phyloP scores from a whole-genome alignment of 1,140 invertebrate genomes.

The Mactra quadrangularis region DNA sequence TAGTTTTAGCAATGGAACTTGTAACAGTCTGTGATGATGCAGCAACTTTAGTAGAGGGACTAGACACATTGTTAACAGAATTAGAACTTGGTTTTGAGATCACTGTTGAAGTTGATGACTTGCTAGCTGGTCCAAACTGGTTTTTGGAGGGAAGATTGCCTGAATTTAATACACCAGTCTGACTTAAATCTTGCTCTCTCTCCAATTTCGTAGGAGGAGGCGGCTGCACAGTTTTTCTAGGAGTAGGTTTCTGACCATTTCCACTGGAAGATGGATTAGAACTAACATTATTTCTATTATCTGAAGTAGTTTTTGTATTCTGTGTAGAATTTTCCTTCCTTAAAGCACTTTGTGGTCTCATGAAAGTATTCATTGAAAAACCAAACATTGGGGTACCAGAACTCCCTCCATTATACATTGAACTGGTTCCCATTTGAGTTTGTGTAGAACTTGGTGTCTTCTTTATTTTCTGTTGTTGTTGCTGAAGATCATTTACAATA shows the following conservation, averaged over 20 bases:
- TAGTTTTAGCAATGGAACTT: conserved; percentile 33
- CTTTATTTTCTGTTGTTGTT: conserved; percentile 62
- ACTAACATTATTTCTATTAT: conserved; percentile 12
- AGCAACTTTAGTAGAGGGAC: conserved; percentile 40
- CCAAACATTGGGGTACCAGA: conserved; percentile 52
- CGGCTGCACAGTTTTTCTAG: conserved; percentile 22
- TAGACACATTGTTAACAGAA: neutral
- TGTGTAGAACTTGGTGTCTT: conserved; percentile 55
- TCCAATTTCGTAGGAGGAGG: conserved; percentile 39
- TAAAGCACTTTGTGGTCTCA: conserved; percentile 78
- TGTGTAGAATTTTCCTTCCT: conserved; percentile 58
- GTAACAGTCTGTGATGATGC: conserved; percentile 43
- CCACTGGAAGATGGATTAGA: neutral
- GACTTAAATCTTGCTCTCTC: conserved; percentile 46
- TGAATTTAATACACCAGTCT: conserved; percentile 37
- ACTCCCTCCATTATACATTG: conserved; percentile 16
- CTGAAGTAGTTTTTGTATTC: conserved; percentile 9
- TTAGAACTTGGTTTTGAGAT: conserved; percentile 24
- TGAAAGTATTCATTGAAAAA: conserved; percentile 77
- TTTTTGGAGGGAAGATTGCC: conserved; percentile 2
- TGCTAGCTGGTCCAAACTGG: conserved; percentile 50
- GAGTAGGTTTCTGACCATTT: conserved; percentile 22
- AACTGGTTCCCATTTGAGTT: conserved; percentile 3
- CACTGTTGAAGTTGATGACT: neutral
- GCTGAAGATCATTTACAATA: conserved; percentile 70